phyloP scores from a whole-genome alignment of 2,888 invertebrate genomes.

The Limenitis camilla region DNA sequence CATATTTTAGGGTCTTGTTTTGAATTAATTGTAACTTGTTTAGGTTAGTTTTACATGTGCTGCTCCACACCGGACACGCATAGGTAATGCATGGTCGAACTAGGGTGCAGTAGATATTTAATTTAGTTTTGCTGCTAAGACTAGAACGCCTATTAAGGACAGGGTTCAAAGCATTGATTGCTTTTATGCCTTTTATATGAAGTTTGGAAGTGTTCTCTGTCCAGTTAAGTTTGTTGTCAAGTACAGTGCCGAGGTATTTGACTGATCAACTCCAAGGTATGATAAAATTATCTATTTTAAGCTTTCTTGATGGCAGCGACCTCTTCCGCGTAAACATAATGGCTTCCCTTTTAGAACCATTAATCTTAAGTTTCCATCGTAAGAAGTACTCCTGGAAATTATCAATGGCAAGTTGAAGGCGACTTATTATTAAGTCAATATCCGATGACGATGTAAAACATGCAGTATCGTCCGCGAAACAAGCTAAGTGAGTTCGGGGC shows the following conservation, averaged over 20 bases:
- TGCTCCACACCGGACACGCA: slow-evolving; percentile 1
- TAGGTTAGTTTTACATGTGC: neutral
- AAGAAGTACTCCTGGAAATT: neutral
- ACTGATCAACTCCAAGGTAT: neutral
- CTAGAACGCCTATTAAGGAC: neutral
- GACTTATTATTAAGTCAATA: neutral
- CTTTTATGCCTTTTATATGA: neutral
- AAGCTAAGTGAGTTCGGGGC: neutral
- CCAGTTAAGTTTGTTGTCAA: neutral
- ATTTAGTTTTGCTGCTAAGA: neutral
- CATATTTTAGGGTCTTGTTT: neutral
- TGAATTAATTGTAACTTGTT: neutral
- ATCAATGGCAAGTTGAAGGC: neutral
- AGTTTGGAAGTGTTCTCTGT: neutral
- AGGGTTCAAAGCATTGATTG: neutral
- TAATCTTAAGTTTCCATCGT: neutral
- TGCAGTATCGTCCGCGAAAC: neutral
- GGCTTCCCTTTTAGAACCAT: neutral
- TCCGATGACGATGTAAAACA: neutral
- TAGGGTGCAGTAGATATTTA: neutral
- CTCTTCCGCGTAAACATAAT: neutral
- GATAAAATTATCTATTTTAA: too few relatives aligned
- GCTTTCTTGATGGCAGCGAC: neutral
- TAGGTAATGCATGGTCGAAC: neutral
- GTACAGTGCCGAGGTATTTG: neutral